Evolutionary conservation across 2,113 vertebrate genomes (phyloP), one percentile per base, ranked within the genome.

Genomic region (Aix galericulata): DNA sequence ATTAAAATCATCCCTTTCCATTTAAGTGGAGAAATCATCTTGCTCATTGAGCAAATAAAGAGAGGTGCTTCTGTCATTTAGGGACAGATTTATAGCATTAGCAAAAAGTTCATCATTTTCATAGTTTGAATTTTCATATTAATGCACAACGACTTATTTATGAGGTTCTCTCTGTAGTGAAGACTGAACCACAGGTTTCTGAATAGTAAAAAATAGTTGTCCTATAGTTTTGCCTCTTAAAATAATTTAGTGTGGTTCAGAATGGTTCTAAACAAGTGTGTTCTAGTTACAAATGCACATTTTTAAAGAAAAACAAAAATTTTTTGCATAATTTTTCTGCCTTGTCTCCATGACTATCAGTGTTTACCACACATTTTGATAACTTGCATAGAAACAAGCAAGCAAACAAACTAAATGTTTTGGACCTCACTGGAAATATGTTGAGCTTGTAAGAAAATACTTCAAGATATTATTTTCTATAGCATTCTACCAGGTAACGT

Each of bases 51-150:
- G n/a, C 44, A 95, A 91, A 88, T 38, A 91, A 82, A 95, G 38
- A 90, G 38, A 73, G 13, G 8, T 34, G 52, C 32, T 92, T 94
- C 75, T 93, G 84, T 76, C 53, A 53, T 82, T 90, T 75, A 58
- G 82, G 87, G 58, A 59, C 25, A 92, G 53, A 89, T 91, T 88
- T 82, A 86, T 29, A 89, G 42, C 23, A 56, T 76, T 88, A 86
- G 42, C 59, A 89, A 86, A 81, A 97, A 77, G 44, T 69, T 90
- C 15, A 64, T 91, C 42, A 85, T 71, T 94, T 92, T 92, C 71
- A 59, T 89, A 11, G 6, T 76, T 64, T 40, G 67, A 84, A 62
- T 92, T 83, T 84, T 95, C 64, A 66, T 78, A 82, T 73, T 79
- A 20, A 72, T 62, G 12, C 21, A 86, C 82, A 94, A 84, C 64